These are phyloP conservation scores for Darevskia nairensis DNA, from an alignment of 2,797 vertebrate genomes.

Conservation along the genomic window DNA sequence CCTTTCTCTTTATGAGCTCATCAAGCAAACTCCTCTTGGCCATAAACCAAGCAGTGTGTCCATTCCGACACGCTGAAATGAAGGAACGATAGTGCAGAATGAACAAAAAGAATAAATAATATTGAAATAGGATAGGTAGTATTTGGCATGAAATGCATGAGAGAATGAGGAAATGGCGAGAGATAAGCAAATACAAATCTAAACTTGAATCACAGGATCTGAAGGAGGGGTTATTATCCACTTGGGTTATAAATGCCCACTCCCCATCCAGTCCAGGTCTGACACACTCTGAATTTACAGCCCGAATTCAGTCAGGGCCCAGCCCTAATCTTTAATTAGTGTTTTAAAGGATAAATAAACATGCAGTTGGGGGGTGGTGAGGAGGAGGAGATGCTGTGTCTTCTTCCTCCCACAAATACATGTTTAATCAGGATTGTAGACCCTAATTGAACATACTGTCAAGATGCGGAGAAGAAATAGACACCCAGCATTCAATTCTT, in stretches of 20 bases:
- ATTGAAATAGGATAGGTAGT: background rate
- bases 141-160: background rate
- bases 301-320: too few species aligned
- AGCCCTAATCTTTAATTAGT: too few species aligned
- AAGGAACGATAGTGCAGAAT: background rate
- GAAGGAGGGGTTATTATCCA: background rate
- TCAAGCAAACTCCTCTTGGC: slow-evolving; percentile 27
- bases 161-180: background rate
- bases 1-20: slow-evolving; percentile 8
- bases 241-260: background rate
- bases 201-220: background rate
- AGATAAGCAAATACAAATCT: background rate
- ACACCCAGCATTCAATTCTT: too few species aligned
- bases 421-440: too few species aligned
- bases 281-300: too few species aligned
- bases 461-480: too few species aligned
- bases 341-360: too few species aligned
- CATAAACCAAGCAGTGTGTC: slow-evolving; percentile 21
- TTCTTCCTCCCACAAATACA: too few species aligned
- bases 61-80: slow-evolving; percentile 6
- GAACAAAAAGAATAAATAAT: background rate
- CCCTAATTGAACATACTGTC: too few species aligned
- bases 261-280: too few species aligned
- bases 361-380: too few species aligned
- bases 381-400: too few species aligned